Evolutionary conservation across 2,888 invertebrate genomes (phyloP).

Genomic region (Pristionchus japonicus): DNA sequence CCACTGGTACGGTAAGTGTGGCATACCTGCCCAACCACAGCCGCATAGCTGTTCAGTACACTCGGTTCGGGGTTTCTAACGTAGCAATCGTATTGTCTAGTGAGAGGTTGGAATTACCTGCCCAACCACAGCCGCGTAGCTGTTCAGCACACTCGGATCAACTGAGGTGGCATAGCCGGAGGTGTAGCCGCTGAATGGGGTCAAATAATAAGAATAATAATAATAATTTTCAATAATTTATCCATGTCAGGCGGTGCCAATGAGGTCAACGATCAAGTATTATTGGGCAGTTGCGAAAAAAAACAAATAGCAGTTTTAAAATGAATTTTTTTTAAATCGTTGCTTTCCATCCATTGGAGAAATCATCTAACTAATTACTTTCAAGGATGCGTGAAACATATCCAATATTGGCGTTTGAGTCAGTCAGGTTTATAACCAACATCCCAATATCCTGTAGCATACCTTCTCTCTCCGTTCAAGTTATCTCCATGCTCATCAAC

Average conservation of each 20-base stretch:
- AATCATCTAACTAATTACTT: no score
- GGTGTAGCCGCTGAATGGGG: slow-evolving; percentile 75
- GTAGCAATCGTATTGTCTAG: no score
- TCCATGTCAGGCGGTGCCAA: no score
- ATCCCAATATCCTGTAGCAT: no score
- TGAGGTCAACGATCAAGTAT: no score
- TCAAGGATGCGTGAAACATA: slow-evolving; percentile 87
- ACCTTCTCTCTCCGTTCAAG: slow-evolving; percentile 1
- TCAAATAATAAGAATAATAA: not conserved
- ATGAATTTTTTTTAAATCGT: no score
- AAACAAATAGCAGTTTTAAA: no score
- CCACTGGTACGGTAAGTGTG: no score
- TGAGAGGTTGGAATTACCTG: slow-evolving; percentile 53
- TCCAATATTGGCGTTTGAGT: no score
- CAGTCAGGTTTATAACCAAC: no score
- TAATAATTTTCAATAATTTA: not conserved
- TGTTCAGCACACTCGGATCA: slow-evolving; percentile 86
- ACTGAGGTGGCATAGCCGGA: slow-evolving; percentile 80
- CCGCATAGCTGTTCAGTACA: slow-evolving; percentile 87
- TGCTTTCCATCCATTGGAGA: no score
- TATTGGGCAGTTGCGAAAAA: no score
- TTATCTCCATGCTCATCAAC: not conserved
- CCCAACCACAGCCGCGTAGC: slow-evolving; percentile 80
- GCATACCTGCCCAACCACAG: slow-evolving; percentile 59
- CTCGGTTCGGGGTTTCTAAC: slow-evolving; percentile 84